Base-by-base conservation (phyloP, 2,888 invertebrate genomes). In the Melieria crassipennis region DNA sequence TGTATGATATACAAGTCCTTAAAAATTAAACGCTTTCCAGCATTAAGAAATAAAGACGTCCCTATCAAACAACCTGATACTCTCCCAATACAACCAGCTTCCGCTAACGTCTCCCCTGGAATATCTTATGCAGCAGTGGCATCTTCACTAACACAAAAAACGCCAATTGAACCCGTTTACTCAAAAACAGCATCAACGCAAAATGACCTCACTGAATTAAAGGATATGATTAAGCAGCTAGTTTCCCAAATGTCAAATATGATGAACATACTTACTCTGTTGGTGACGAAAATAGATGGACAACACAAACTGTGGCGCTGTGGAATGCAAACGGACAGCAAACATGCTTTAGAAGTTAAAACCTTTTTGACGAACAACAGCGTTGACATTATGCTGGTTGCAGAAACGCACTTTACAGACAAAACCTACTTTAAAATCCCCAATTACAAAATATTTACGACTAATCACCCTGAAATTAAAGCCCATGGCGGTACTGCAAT, bases 291-390 rank as follows among this genome's bases (percentile, higher is more conserved):
- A 50, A 9, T 50, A 2, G 50, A 50, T 50, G 50, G 11, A 3
- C 30, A 30, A 30, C 30, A 30, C 30, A 30, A 30, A 30, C 30
- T 43, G 11, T 52, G 10, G 50, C 62, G 50, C 30, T 63, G 50
- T 63, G 63, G 63, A 63, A 63, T 63, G 63, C 63, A 48, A 63
- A 63, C n/a, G 63, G 63, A 5, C 48, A 10, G 10, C 9, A 30
- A 42, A 50, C 30, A 63, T 7, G 42, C 50, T 9, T 50, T 11
- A n/a, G 63, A 63, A 47, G 50, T 50, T 63, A 42, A 63, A 63
- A 30, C 50, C 48, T 50, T 63, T 63, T 63, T 63, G 42, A 48
- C 48, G 7, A 45, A 55, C 3, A 65, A 63, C 7, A 50, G 30
- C 7, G 16, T 55, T 55, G 48, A 63, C 42, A 50, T 63, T 42